These are phyloP conservation scores for Myrmecophaga tridactyla DNA, from an alignment of 2,113 vertebrate species.

Conservation along the genomic window DNA sequence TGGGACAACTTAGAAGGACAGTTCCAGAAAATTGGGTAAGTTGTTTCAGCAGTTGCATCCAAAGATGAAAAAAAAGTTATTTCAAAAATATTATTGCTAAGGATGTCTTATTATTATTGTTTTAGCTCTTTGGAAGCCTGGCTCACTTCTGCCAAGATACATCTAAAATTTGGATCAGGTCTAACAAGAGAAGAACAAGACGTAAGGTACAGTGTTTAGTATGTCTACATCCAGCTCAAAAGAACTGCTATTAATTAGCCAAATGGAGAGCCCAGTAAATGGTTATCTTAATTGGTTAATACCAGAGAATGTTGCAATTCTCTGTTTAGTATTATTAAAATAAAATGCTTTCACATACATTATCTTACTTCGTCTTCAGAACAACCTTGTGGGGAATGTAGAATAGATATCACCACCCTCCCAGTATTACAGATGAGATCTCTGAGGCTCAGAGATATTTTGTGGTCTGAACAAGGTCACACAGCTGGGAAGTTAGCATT, in stretches of 20 bases:
- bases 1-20: slow-evolving; percentile 82
- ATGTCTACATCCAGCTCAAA: background rate
- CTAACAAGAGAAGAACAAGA: slow-evolving; percentile 81
- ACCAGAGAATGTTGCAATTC: background rate
- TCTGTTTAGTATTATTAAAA: slow-evolving; percentile 5
- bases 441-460: background rate
- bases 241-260: background rate
- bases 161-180: slow-evolving; percentile 83
- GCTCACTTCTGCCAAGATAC: slow-evolving; percentile 82
- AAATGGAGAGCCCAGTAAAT: background rate
- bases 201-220: slow-evolving; percentile 77
- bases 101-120: slow-evolving; percentile 50
- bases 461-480: background rate
- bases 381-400: background rate
- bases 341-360: background rate
- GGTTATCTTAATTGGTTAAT: background rate
- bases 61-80: background rate
- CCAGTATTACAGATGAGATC: background rate
- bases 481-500: background rate
- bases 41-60: slow-evolving; percentile 20
- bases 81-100: background rate
- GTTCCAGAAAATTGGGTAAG: slow-evolving; percentile 87
- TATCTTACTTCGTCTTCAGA: background rate
- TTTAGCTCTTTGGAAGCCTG: slow-evolving; percentile 84
- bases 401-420: background rate